phyloP scores from a whole-genome alignment of 2,797 vertebrate species.

The Acanthis flammea region DNA sequence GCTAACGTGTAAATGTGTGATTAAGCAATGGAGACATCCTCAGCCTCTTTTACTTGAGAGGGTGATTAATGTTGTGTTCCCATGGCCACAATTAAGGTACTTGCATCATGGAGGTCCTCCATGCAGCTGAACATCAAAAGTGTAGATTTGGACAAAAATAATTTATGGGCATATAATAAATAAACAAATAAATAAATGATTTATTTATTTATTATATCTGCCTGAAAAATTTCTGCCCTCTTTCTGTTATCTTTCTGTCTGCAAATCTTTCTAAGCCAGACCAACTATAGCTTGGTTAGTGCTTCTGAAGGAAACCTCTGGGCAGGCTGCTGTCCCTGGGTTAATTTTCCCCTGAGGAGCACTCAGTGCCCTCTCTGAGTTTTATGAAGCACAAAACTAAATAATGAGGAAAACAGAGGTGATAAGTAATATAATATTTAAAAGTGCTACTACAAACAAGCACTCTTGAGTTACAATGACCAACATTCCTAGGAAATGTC shows the following conservation, averaged over 20 bases:
- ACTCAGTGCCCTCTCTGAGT: background rate
- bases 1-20: background rate
- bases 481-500: background rate
- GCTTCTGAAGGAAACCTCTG: background rate
- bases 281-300: background rate
- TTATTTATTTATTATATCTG: background rate
- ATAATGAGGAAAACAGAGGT: background rate
- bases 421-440: background rate
- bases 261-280: background rate
- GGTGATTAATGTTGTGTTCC: fast-evolving
- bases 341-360: background rate
- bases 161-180: background rate
- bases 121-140: background rate
- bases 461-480: background rate
- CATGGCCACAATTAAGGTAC: background rate
- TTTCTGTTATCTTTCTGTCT: background rate
- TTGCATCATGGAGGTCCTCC: background rate
- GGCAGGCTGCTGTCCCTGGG: background rate
- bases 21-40: background rate
- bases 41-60: background rate
- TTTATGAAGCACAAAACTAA: background rate
- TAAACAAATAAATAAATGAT: too few species aligned
- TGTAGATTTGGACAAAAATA: background rate
- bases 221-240: background rate
- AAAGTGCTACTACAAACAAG: background rate